These are phyloP conservation scores for Pionites leucogaster DNA, from an alignment of 2,113 vertebrate genomes.

Conservation along the genomic window DNA sequence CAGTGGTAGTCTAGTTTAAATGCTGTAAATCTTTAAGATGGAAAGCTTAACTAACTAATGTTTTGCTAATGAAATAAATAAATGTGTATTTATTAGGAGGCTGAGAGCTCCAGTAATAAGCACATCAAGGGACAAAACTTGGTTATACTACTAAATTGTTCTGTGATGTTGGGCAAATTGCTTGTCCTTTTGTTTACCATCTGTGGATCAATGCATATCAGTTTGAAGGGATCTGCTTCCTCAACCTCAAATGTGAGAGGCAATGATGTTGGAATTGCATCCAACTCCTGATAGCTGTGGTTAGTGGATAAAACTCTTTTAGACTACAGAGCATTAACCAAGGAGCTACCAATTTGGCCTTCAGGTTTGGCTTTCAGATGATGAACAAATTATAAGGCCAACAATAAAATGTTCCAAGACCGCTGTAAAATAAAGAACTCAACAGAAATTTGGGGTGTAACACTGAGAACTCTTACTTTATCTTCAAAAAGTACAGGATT, in stretches of 20 bases:
- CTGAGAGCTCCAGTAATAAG: not conserved
- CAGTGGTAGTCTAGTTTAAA: slow-evolving; percentile 18
- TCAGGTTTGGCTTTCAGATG: not conserved
- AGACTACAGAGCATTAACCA: not conserved
- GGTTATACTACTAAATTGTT: not conserved
- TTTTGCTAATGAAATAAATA: not conserved
- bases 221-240: not conserved
- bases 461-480: not conserved
- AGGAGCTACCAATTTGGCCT: not conserved
- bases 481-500: not conserved
- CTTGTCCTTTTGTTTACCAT: not conserved
- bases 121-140: not conserved
- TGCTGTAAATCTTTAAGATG: not conserved
- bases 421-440: not conserved
- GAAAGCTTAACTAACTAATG: not conserved
- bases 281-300: not conserved
- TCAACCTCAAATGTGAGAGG: not conserved
- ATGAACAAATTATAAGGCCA: not conserved
- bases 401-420: not conserved
- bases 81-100: not conserved
- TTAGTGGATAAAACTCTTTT: not conserved
- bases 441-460: not conserved
- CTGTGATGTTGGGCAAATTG: not conserved
- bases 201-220: not conserved
- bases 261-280: not conserved